Evolutionary conservation across 2,797 vertebrate species (phyloP), one percentile per base, ranked within the genome.

Genomic region (Danio choprae): DNA sequence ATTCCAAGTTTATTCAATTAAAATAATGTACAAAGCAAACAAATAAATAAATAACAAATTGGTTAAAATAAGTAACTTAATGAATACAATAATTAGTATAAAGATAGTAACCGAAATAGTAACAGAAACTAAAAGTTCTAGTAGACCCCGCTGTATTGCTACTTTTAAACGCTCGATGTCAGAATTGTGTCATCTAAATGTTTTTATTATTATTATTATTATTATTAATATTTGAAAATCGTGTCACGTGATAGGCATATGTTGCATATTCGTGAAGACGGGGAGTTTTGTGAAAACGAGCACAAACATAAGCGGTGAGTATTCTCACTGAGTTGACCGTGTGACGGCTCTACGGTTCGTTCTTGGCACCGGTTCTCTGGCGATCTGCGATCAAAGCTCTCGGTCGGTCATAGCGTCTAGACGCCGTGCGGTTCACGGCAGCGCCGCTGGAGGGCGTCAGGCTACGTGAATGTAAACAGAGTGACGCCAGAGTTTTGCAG

Each of bases 401-500:
- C 38, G n/a, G 50, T 43, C 40, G 1, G n/a, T n/a, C n/a, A 4
- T 15, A 64, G 13, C 13, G 67, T 71, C 56, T 36, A 60, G 48
- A 36, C 40, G 85, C 79, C 83, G 46, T 89, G 40, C 76, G 2
- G 1, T 55, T 68, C 10, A 0, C 12, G 13, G 4, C 44, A 83
- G 10, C 18, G 41, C 87, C 93, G 50, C 60, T 77, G 41, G 91
- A 86, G n/a, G 92, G 92, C 91, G 92, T 89, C 80, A 90, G 86
- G 89, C 82, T 13, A 36, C 92, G 86, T 68, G 86, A 36, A 81
- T 75, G 90, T 92, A 92, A 93, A 93, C 92, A 91, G 71, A 92
- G 91, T 94, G 93, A 94, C 93, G 91, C 88, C 88, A 92, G 91
- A 90, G 89, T 88, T 92, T 91, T 93, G 90, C 93, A 91, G 92